Base-by-base conservation (phyloP, 2,113 vertebrate genomes). In the Hassar affinis region DNA sequence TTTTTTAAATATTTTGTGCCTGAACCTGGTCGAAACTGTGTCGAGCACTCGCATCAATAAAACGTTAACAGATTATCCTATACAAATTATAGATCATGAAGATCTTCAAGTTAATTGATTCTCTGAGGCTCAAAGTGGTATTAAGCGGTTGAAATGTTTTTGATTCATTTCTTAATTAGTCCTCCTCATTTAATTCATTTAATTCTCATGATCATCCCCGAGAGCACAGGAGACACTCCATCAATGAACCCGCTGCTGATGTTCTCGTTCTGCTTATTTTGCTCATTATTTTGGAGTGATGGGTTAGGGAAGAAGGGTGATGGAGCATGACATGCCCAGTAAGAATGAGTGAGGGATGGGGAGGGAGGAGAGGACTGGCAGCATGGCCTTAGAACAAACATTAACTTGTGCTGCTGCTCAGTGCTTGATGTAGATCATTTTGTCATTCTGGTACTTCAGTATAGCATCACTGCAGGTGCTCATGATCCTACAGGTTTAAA, bases 211-310 rank as follows among this genome's bases (percentile, higher is more conserved):
- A 85, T 89, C 83, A 79, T 88, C 81, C 87, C 80, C 66, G 66
- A 79, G 89, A 90, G 90, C 59, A 33, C 52, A 47, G 35, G 85
- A 78, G 42, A 59, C 84, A 88, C 80, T 90, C 88, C 87, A 56
- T 88, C 85, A 92, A 90, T 92, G 89, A 91, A 88, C 90, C 90
- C 85, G 78, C 88, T 81, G 84, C 88, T 91, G 88, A 90, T 89
- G 88, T 89, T 92, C 86, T 87, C 84, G 89, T 91, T 92, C 89
- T 88, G 89, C 88, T 89, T 91, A 89, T 91, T 93, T 92, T 91
- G 86, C 85, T 91, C 90, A 90, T 92, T 93, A 86, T 92, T 92
- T 89, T 92, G 72, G 62, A 85, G 85, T 87, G 87, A 90, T 86
- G n/a, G 54, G 91, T 45, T 81, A 85, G 87, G 71, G 90, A 91